Evolutionary conservation across 1,140 invertebrate species (phyloP).

Genomic region (Bombus superbus): DNA sequence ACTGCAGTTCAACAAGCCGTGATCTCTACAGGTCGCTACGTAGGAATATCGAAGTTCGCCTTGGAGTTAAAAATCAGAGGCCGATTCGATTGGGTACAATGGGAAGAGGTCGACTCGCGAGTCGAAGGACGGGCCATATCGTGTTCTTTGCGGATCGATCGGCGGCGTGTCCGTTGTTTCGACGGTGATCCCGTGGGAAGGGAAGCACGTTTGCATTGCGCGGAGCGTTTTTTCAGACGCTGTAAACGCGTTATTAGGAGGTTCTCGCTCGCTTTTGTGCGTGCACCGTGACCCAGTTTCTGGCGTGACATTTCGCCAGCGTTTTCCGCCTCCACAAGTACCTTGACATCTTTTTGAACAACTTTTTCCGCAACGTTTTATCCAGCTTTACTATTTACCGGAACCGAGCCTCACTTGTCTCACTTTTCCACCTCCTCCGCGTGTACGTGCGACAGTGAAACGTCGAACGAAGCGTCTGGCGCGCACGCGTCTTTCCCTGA

Average conservation of each 20-base stretch:
- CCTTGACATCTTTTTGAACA: conserved; percentile 51
- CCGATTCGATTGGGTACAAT: not conserved
- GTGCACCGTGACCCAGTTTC: conserved; percentile 48
- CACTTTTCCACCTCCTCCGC: too few relatives aligned
- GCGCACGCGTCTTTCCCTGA: not conserved
- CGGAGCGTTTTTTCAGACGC: not conserved
- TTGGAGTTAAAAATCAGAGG: not conserved
- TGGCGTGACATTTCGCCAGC: conserved; percentile 42
- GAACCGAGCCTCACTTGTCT: not conserved
- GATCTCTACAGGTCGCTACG: not conserved
- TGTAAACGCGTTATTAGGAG: conserved; percentile 39
- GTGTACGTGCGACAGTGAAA: not conserved
- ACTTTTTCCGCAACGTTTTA: conserved; percentile 49
- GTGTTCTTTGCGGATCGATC: conserved; percentile 1
- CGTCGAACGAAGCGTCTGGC: not conserved
- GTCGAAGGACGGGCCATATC: not conserved
- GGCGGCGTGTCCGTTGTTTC: not conserved
- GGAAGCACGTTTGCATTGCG: not conserved
- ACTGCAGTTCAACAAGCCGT: not conserved
- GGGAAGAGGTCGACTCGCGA: not conserved
- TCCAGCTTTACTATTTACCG: conserved; percentile 31
- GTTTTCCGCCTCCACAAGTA: conserved; percentile 40
- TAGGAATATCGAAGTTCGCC: not conserved
- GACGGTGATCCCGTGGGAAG: not conserved
- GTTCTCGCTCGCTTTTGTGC: conserved; percentile 43